Base-by-base conservation (phyloP, 1,140 invertebrate species). In the Aphaenogaster floridana region DNA sequence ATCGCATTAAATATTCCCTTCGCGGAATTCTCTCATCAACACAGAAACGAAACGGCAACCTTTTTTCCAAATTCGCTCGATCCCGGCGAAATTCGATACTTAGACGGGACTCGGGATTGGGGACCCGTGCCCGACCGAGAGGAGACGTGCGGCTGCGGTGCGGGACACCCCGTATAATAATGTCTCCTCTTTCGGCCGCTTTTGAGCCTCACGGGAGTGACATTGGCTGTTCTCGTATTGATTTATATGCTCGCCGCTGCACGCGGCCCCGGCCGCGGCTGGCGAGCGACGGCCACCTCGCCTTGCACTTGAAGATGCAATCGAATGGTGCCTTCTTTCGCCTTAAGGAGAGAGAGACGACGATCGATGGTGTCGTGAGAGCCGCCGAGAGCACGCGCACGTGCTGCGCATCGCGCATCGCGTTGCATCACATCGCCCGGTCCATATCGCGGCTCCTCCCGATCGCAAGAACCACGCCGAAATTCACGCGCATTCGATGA, bases 281-380 rank as follows among this genome's bases (percentile, higher is more conserved):
- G 64, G 80, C 63, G 57, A 74, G 42, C 80, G 42, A 76, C 54
- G 69, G 69, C 80, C 69, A 74, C 69, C 80, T 84, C 80, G 80
- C 80, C 80, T 84, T 84, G 80, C 69, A 84, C 80, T 84, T 84
- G 80, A 84, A 84, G 80, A 84, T 84, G 80, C 80, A 74, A 84
- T 76, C 80, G 54, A 84, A 74, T 28, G 42, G 34, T 84, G 50
- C 50, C 79, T 81, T 84, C 69, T 84, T 84, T 84, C 69, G 80
- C 15, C 28, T 84, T 74, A 50, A 63, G 69, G 34, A 74, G 54
- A 84, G 80, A 74, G 42, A 42, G 15, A 71, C 64, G 63, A 61
- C 80, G 80, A 84, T 84, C 80, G 80, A 84, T 84, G 80, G 34
- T 76, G 80, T 84, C 69, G 80, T 45, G 54, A 52, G 78, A 17